Evolutionary conservation across 2,797 vertebrate species (phyloP).

Genomic region (Gephyroberyx darwinii): DNA sequence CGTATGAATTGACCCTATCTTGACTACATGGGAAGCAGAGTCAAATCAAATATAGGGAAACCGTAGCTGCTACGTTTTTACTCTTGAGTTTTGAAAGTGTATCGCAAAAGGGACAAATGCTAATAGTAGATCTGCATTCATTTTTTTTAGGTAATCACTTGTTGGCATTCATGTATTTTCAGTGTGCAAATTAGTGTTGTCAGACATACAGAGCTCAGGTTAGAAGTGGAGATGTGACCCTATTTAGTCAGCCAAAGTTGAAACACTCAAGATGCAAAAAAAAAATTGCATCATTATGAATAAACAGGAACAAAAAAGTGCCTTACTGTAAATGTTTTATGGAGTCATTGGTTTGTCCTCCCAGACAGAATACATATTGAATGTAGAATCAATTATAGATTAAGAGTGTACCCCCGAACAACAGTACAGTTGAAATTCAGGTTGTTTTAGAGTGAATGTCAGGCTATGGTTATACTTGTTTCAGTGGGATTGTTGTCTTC

Average conservation of each 20-base stretch:
- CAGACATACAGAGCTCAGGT: neutral
- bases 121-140: constrained; percentile 22
- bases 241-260: neutral
- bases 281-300: constrained; percentile 18
- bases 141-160: constrained; percentile 1
- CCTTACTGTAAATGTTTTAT: constrained; percentile 2
- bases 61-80: no score
- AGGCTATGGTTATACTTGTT: neutral
- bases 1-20: neutral
- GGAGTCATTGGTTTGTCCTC: neutral
- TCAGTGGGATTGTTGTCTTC: no score
- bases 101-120: neutral
- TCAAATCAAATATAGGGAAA: neutral
- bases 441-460: neutral
- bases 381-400: constrained; percentile 7
- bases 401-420: neutral
- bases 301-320: neutral
- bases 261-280: constrained; percentile 2
- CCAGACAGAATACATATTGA: neutral
- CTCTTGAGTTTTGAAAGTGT: no score
- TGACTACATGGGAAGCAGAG: neutral
- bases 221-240: neutral
- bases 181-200: neutral
- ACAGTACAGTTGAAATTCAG: neutral
- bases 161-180: constrained; percentile 4